These are phyloP conservation scores for Diarsia dahlii DNA, from an alignment of 2,888 invertebrate genomes.

Conservation along the genomic window DNA sequence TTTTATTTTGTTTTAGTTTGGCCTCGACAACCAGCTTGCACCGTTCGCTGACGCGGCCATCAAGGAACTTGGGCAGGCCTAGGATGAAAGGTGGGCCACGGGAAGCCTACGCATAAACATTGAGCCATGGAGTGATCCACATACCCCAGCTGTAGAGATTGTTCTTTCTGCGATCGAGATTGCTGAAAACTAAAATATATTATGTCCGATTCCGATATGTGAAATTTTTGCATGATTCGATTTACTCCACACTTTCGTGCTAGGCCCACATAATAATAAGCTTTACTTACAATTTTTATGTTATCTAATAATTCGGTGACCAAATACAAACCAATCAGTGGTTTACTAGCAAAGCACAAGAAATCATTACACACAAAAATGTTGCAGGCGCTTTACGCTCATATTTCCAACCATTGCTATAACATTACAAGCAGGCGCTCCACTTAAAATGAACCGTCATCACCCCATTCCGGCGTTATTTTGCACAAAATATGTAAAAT, in stretches of 20 bases:
- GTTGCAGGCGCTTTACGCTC: conserved; percentile 27
- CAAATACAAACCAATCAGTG: neutral
- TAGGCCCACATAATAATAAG: no score
- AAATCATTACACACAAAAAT: conserved; percentile 9
- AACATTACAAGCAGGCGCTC: conserved; percentile 55
- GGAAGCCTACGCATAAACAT: neutral
- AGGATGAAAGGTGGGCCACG: neutral
- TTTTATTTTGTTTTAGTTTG: neutral
- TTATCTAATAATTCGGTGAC: neutral
- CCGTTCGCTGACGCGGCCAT: neutral
- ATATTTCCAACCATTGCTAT: conserved; percentile 46
- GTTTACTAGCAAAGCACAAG: conserved; percentile 8
- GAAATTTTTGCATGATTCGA: no score
- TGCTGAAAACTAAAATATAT: neutral
- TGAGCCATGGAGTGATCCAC: neutral
- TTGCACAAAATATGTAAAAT: conserved; percentile 41
- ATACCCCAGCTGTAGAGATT: neutral
- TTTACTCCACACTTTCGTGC: no score
- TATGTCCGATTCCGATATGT: no score
- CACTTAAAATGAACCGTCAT: conserved; percentile 17
- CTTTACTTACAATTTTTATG: neutral
- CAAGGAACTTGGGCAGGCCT: neutral
- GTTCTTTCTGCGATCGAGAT: neutral
- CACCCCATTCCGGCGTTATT: conserved; percentile 35
- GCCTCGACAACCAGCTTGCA: neutral